Evolutionary conservation across 2,113 vertebrate species (phyloP), one percentile per base, ranked within the genome.

Genomic region (Danionella cerebrum): DNA sequence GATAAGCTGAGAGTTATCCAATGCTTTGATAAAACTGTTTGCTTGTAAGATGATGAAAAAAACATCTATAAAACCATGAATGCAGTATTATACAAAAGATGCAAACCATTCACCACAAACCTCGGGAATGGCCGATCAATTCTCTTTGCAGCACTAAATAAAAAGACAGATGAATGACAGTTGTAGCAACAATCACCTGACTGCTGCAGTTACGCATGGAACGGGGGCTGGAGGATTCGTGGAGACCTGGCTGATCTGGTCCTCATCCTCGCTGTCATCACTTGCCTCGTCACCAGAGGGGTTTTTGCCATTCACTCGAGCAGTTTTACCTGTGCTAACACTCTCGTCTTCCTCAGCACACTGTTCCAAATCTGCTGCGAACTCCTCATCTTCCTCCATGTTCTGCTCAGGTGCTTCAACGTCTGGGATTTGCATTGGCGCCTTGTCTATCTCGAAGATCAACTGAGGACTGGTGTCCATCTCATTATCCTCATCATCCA

Each of bases 391-490:
- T 0, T 71, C 45, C 18, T 2, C 72, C 55, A 5, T 70, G 51
- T 35, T 2, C 10, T 31, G 33, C 31, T 3, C 11, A 24, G n/a
- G 4, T 5, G 22, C 8, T 4, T 14, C n/a, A 19, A 2, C 36
- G 0, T 41, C 31, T 39, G 1, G 16, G 31, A 50, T 70, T 12
- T 52, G 24, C 3, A 8, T 18, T 0, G 66, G 27, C n/a, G 72
- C 70, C 47, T 76, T 82, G 74, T 87, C 79, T 0, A 83, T 63
- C 1, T 41, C 25, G 3, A 83, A 84, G 22, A 79, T 48, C 5
- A 72, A 73, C 7, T 58, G 52, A 2, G 80, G 75, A 22, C 75
- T 29, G 1, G 74, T 82, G 36, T 89, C 87, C 89, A 89, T 90
- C n/a, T 84, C 84, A 16, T 88, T 82, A 52, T 76, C 80, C 11